Evolutionary conservation across 2,888 invertebrate species (phyloP).

Genomic region (Andricus quercusramuli): DNA sequence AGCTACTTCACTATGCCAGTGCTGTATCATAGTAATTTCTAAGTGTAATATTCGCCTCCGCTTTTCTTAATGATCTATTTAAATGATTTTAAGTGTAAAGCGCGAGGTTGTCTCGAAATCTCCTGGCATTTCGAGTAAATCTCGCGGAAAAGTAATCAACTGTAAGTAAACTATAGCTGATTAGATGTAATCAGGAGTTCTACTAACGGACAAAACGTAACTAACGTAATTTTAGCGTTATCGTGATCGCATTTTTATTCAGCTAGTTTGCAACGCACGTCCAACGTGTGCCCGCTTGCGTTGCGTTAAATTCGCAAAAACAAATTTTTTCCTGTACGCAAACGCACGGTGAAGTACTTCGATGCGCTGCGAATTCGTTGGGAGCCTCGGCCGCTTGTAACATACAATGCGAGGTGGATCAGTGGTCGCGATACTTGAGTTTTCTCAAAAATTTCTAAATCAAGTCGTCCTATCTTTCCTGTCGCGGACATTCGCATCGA

Average conservation of each 20-base stretch:
- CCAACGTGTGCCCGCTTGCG: conserved; percentile 32
- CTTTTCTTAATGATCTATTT: conserved; percentile 35
- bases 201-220: conserved; percentile 52
- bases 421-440: conserved; percentile 44
- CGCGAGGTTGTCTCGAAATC: conserved; percentile 11
- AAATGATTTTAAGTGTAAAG: conserved; percentile 33
- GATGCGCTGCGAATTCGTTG: conserved; percentile 55
- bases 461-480: conserved; percentile 3
- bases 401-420: conserved; percentile 50
- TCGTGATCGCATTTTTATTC: conserved; percentile 29
- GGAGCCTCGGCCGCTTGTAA: conserved; percentile 38
- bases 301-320: conserved; percentile 4
- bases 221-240: conserved; percentile 52
- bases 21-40: conserved; percentile 71
- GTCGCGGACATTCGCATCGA: neutral
- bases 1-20: conserved; percentile 68
- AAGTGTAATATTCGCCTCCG: conserved; percentile 38
- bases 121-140: neutral
- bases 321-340: conserved; percentile 16
- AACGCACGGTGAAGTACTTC: conserved; percentile 51
- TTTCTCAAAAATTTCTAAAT: conserved; percentile 42
- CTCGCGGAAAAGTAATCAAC: conserved; percentile 5
- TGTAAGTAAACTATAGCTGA: conserved; percentile 27
- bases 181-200: conserved; percentile 46
- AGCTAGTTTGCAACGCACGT: conserved; percentile 15